Evolutionary conservation across 2,888 invertebrate species (phyloP).

Genomic region (Phyllotreta cruciferae): DNA sequence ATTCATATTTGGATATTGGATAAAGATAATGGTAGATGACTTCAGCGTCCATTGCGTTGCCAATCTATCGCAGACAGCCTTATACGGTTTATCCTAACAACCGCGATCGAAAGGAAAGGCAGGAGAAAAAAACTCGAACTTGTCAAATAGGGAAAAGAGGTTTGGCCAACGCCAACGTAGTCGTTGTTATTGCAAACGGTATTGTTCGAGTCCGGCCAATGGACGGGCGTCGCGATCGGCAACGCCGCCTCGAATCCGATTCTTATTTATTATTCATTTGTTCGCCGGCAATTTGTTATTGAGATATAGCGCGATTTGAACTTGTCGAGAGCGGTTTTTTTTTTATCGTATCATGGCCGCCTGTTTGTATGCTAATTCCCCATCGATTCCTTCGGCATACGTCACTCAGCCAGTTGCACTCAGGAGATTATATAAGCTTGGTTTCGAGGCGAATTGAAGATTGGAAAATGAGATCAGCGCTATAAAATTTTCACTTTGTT

Average conservation of each 20-base stretch:
- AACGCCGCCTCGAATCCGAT: conserved; percentile 37
- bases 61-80: conserved; percentile 3
- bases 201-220: conserved; percentile 40
- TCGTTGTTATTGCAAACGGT: conserved; percentile 43
- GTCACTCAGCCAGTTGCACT: too few relatives aligned
- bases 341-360: conserved; percentile 20
- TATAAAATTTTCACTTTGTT: too few relatives aligned
- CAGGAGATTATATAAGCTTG: too few relatives aligned
- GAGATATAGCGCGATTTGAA: conserved; percentile 35
- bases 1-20: too few relatives aligned
- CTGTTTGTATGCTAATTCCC: conserved; percentile 21
- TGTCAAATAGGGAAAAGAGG: conserved; percentile 46
- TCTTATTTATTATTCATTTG: conserved; percentile 36
- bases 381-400: too few relatives aligned
- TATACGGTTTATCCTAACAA: conserved; percentile 36
- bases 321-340: conserved; percentile 18
- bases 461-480: too few relatives aligned
- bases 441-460: too few relatives aligned
- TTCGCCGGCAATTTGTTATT: conserved; percentile 38
- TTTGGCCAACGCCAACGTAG: conserved; percentile 48
- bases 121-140: conserved; percentile 30
- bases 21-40: too few relatives aligned
- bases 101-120: conserved; percentile 4
- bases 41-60: too few relatives aligned
- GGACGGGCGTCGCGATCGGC: conserved; percentile 28